A percentile compares a stretch with the other conserved stretches of the same genome.
Evolutionary conservation across 2,888 invertebrate species (phyloP).

Genomic region (Notocelia uddmanniana): DNA sequence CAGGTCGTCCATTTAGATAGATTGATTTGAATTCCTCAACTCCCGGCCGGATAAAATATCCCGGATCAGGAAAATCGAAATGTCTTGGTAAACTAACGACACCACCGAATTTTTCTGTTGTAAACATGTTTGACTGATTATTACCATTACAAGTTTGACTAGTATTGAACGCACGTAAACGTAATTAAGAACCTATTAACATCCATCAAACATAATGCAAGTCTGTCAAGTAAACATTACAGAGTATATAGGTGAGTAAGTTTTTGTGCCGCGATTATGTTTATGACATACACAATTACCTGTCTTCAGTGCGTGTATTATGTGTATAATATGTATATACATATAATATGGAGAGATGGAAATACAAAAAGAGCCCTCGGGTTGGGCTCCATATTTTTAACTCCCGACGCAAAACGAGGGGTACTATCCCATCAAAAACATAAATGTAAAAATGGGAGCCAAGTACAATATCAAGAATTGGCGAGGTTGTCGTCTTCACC

Average conservation of each 20-base stretch:
- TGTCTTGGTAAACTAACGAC: background rate
- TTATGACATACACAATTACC: conserved; percentile 39
- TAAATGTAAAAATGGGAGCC: no score
- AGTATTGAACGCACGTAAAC: conserved; percentile 17
- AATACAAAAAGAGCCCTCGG: background rate
- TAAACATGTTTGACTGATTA: conserved; percentile 1
- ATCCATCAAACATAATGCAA: conserved; percentile 43
- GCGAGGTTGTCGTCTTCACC: no score
- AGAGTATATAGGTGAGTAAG: conserved; percentile 39
- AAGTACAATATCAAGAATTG: no score
- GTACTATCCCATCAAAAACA: no score
- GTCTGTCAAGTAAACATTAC: conserved; percentile 38
- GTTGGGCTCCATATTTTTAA: no score
- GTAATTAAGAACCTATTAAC: conserved; percentile 28
- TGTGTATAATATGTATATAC: no score
- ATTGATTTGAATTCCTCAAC: no score
- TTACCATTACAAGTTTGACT: conserved; percentile 13
- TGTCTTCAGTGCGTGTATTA: no score
- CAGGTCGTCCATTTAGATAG: no score
- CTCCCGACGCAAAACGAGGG: no score
- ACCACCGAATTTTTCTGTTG: background rate
- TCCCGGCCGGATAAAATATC: background rate
- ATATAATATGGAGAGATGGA: background rate
- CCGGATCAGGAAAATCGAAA: background rate
- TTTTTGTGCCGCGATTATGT: conserved; percentile 42